Evolutionary conservation across 2,113 vertebrate species (phyloP), one percentile per base, ranked within the genome.

Genomic region (Indri indri): DNA sequence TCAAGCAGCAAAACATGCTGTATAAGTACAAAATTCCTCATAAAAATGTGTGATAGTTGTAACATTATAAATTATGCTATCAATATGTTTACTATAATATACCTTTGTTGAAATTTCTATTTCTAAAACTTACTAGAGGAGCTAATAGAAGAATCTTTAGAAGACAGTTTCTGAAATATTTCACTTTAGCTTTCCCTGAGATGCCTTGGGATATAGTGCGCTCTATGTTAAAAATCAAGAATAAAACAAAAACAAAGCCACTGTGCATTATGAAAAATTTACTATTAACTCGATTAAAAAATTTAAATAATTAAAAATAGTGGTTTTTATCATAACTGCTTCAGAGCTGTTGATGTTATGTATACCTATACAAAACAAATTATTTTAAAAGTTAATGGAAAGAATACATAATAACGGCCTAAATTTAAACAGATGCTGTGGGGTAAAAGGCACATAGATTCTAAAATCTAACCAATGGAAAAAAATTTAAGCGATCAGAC

Each of bases 301-400:
- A 52, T 74, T 45, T 54, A 82, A 82, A 22, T 59, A 82, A 66
- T 63, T 40, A 82, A 84, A 34, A 79, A 90, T 14, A 47, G 3
- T 22, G 80, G 68, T 57, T 90, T 81, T 71, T 79, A 86, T 81
- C 34, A 93, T 27, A 93, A 79, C 30, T 66, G 10, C 65, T 90
- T 87, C 47, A 90, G 50, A 93, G 42, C 92, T 66, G 16, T 11
- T 88, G 34, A 79, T 76, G 14, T 8, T 71, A 30, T 14, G 34
- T 59, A 27, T 74, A 6, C 34, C 66, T 23, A 80, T 6, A 73
- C 2, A 91, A 42, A 94, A 70, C 0, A 73, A 84, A 57, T 59
- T 59, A 73, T 82, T 95, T 84, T 47, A 90, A 88, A 97, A 83
- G 70, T 80, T 57, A 88, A 66, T 42, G 30, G 23, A 91, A 84